phyloP scores from a whole-genome alignment of 1,140 invertebrate genomes.

The Holotrichia oblita region DNA sequence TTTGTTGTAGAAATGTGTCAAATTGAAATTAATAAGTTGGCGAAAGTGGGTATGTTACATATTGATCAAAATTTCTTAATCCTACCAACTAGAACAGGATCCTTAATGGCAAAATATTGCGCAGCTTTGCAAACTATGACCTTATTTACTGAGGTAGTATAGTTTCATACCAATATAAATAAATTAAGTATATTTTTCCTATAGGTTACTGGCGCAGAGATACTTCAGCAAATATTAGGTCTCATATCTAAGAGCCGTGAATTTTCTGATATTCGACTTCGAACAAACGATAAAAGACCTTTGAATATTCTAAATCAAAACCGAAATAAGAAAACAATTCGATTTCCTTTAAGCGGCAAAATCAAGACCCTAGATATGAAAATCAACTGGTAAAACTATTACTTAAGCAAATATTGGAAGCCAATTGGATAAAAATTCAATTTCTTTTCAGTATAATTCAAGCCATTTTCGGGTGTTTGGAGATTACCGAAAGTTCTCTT shows the following conservation, averaged over 20 bases:
- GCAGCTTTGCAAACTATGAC: constrained; percentile 73
- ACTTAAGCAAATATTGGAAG: neutral
- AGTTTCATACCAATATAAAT: neutral
- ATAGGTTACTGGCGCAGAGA: constrained; percentile 62
- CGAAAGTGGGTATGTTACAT: constrained; percentile 64
- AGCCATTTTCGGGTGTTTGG: constrained; percentile 75
- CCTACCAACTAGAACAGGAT: constrained; percentile 65
- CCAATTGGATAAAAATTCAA: neutral
- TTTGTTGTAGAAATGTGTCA: constrained; percentile 63
- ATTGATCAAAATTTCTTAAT: constrained; percentile 64
- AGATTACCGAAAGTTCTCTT: constrained; percentile 72
- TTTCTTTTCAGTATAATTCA: constrained; percentile 73
- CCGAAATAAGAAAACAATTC: constrained; percentile 63
- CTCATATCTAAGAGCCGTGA: constrained; percentile 66
- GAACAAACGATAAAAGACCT: constrained; percentile 67
- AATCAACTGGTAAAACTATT: constrained; percentile 67
- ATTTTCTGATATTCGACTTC: constrained; percentile 67
- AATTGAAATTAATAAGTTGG: constrained; percentile 67
- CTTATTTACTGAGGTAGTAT: constrained; percentile 62
- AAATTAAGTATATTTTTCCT: neutral
- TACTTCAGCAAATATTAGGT: constrained; percentile 59
- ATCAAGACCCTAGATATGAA: constrained; percentile 71
- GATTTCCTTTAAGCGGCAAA: constrained; percentile 68
- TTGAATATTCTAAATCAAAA: constrained; percentile 71
- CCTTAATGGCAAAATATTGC: constrained; percentile 73